Evolutionary conservation across 2,888 invertebrate species (phyloP), one percentile per base, ranked within the genome.

Genomic region (Mayetiola destructor): DNA sequence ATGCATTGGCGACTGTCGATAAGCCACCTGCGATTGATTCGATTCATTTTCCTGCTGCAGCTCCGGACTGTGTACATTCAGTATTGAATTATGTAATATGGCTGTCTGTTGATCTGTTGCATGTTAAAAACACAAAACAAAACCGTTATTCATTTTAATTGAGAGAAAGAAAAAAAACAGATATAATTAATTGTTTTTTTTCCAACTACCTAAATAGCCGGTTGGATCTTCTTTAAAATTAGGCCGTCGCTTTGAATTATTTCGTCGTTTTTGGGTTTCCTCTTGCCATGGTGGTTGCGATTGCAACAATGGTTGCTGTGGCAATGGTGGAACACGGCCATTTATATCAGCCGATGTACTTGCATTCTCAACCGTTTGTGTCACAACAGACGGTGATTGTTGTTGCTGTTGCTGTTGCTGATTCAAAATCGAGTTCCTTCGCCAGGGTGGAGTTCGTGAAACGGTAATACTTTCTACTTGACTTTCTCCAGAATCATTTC

Each of bases 51-150:
- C 37, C 8, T 52, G 23, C 42, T 30, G 32, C 20, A 57, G 56
- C 48, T 70, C 71, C 10, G 72, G 69, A 62, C 69, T 72, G 40
- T 69, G 72, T 23, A 71, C 72, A 29, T 73, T 71, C 59, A 82
- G 82, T 71, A 87, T 88, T 10, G 85, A 89, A 66, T 82, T 88
- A 66, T 90, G 89, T 56, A 92, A 71, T 62, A 92, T 71, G 30
- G 87, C 88, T 0, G 92, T 91, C 70, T 93, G 92, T 64, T 92
- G 91, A 5, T 90, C 90, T n/a, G n/a, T n/a, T n/a, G n/a, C n/a
- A n/a, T n/a, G n/a, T n/a, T n/a, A n/a, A n/a, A n/a, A n/a, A n/a
- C n/a, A n/a, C n/a, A n/a, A n/a, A n/a, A n/a, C n/a, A n/a, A n/a
- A n/a, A n/a, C n/a, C n/a, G n/a, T n/a, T n/a, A n/a, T n/a, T n/a